Evolutionary conservation across 2,888 invertebrate species (phyloP).

Genomic region (Agrilus mali): DNA sequence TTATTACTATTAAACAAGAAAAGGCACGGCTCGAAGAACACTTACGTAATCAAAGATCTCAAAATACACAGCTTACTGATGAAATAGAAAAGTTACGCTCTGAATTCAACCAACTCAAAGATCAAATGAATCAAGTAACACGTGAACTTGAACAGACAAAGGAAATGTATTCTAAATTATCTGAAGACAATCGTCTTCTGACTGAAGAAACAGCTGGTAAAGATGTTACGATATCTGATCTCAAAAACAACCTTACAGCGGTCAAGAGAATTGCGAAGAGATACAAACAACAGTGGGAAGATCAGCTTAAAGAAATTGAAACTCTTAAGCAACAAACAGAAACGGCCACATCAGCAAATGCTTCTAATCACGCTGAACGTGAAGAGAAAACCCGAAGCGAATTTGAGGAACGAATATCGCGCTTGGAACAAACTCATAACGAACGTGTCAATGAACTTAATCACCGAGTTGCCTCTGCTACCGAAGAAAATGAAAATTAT

Average conservation of each 20-base stretch:
- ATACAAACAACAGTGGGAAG: constrained; percentile 78
- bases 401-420: constrained; percentile 30
- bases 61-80: constrained; percentile 45
- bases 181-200: constrained; percentile 48
- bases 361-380: constrained; percentile 31
- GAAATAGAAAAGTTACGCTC: constrained; percentile 54
- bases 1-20: constrained; percentile 47
- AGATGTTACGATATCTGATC: constrained; percentile 46
- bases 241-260: constrained; percentile 33
- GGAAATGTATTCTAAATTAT: constrained; percentile 42
- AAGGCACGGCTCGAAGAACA: constrained; percentile 59
- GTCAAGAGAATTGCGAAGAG: constrained; percentile 82
- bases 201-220: constrained; percentile 54
- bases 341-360: constrained; percentile 45
- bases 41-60: constrained; percentile 44
- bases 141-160: constrained; percentile 54
- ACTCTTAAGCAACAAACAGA: constrained; percentile 24
- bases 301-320: constrained; percentile 53
- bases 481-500: constrained; percentile 42
- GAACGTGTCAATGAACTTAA: constrained; percentile 36
- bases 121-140: constrained; percentile 43
- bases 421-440: constrained; percentile 33
- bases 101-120: constrained; percentile 46
- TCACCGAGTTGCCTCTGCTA: constrained; percentile 31
- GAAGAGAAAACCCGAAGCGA: constrained; percentile 37